These are phyloP conservation scores for Callaeas wilsoni DNA, from an alignment of 2,113 vertebrate genomes.

Conservation along the genomic window DNA sequence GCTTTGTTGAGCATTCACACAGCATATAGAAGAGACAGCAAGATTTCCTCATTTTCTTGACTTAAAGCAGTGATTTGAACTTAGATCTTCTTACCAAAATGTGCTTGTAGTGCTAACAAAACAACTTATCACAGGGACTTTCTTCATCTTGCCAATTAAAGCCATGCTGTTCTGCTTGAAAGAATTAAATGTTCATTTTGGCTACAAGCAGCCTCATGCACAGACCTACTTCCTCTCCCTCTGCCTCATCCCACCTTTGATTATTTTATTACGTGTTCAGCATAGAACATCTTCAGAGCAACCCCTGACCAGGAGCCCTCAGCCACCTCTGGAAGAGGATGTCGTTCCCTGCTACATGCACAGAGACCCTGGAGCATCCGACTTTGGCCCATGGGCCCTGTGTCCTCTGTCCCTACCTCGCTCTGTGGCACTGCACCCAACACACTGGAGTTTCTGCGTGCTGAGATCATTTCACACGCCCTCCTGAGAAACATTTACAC, in stretches of 20 bases:
- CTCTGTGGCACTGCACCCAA: neutral
- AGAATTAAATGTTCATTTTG: neutral
- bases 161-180: neutral
- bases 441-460: fast-evolving
- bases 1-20: neutral
- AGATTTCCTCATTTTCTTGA: neutral
- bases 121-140: neutral
- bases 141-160: neutral
- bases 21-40: neutral
- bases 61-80: neutral
- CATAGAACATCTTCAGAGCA: neutral
- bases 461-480: neutral
- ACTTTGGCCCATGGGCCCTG: neutral
- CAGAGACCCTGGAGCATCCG: neutral
- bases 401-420: fast-evolving
- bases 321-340: neutral
- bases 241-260: neutral
- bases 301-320: neutral
- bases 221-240: neutral
- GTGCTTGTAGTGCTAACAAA: neutral
- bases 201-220: neutral
- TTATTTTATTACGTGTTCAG: neutral
- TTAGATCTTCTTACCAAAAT: neutral
- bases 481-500: neutral
- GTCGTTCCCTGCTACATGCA: neutral